Evolutionary conservation across 2,888 invertebrate genomes (phyloP).

Genomic region (Pantelozetes paolii): DNA sequence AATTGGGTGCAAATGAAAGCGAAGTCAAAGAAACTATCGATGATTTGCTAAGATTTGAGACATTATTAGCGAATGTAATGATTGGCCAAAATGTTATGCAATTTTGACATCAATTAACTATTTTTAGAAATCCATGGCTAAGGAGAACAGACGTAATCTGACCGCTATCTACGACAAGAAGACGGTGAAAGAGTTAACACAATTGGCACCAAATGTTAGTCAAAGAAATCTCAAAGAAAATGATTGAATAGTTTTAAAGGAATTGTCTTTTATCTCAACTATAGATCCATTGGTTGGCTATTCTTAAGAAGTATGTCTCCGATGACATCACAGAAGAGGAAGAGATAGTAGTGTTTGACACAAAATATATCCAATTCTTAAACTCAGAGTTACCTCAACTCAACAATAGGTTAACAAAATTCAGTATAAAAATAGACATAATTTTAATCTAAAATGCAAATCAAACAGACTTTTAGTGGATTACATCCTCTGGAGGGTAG

Average conservation of each 20-base stretch:
- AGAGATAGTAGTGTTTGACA: slow-evolving; percentile 69
- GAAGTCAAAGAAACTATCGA: slow-evolving; percentile 66
- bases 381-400: too few relatives aligned
- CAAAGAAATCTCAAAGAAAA: not conserved
- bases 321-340: slow-evolving; percentile 60
- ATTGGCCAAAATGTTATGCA: too few relatives aligned
- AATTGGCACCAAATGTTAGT: slow-evolving; percentile 59
- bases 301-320: slow-evolving; percentile 72
- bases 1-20: slow-evolving; percentile 61
- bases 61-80: slow-evolving; percentile 76
- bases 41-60: slow-evolving; percentile 80
- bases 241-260: too few relatives aligned
- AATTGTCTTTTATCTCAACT: not conserved
- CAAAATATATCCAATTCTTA: not conserved
- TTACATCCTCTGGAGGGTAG: slow-evolving; percentile 86
- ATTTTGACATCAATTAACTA: not conserved
- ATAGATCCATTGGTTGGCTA: slow-evolving; percentile 57
- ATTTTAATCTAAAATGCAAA: slow-evolving; percentile 69
- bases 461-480: slow-evolving; percentile 66
- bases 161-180: slow-evolving; percentile 86
- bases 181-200: slow-evolving; percentile 69
- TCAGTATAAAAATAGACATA: slow-evolving; percentile 71
- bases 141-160: slow-evolving; percentile 83
- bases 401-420: slow-evolving; percentile 53
- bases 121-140: slow-evolving; percentile 68